Conservation (phyloP, 2,888 invertebrate genomes). For the Morinoia aosen region DNA sequence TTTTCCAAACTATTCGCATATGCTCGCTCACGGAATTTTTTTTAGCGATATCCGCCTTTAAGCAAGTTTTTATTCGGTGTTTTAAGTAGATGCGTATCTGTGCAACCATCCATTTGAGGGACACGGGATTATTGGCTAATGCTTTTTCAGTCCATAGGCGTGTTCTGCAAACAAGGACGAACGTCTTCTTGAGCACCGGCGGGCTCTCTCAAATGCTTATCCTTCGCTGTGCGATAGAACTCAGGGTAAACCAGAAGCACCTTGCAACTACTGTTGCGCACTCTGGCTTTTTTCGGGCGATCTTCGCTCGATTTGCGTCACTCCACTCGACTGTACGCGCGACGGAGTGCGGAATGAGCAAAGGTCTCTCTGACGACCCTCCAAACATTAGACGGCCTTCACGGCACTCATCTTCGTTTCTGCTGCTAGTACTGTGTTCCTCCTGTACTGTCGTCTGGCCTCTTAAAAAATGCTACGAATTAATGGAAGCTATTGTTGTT, state of each 20-base stretch:
- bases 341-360: background rate
- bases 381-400: background rate
- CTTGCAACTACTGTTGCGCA: background rate
- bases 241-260: slow-evolving; percentile 12
- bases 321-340: background rate
- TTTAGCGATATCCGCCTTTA: background rate
- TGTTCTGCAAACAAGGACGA: background rate
- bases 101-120: background rate
- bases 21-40: background rate
- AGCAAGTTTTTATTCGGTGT: background rate
- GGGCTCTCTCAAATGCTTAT: background rate
- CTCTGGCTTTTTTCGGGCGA: background rate
- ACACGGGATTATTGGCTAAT: background rate
- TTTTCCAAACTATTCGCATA: background rate
- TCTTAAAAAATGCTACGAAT: background rate
- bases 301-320: background rate
- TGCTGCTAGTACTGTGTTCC: background rate
- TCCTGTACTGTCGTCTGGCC: background rate
- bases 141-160: background rate
- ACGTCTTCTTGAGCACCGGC: background rate
- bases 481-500: background rate
- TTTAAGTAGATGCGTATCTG: background rate
- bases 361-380: background rate
- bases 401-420: slow-evolving; percentile 19
- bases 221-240: background rate